Evolutionary conservation across 1,140 invertebrate genomes (phyloP), one percentile per base, ranked within the genome.

Genomic region (Odontomachus brunneus): DNA sequence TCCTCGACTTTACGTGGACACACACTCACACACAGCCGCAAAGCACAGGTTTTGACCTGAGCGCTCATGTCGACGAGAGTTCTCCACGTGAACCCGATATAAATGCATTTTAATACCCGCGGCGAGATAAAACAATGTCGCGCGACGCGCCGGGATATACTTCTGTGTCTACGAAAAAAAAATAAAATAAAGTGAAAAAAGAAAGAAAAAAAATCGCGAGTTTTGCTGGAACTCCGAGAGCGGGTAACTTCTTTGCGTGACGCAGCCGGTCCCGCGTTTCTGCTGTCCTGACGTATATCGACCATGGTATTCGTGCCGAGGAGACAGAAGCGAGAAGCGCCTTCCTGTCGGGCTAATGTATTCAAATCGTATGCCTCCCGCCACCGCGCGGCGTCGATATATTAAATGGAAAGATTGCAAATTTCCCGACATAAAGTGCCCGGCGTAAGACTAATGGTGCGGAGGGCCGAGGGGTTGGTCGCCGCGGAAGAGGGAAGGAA

Each of bases 401-500:
- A 94, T 94, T 94, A 94, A 94, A 94, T 94, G 92, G 91, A 93
- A 93, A 94, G 93, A 94, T 94, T 93, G 93, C 93, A 93, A 93
- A 94, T 94, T 93, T 94, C 92, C 92, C 90, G 91, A 93, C 93
- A 93, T 94, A 93, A 94, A 94, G 92, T 93, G 92, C 92, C 91
- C 85, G 89, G 90, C 92, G 89, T 90, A 92, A 92, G 92, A 92
- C 91, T 93, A 94, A 94, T 94, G 93, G 92, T 86, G 89, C 86
- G 88, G 71, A 89, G 91, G 89, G 80, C 87, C 83, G 53, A 67
- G 62, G 60, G 83, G 72, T 33, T 62, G 67, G 17, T 49, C 80
- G 60, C 51, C 65, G 72, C 81, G 84, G 67, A 66, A 78, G 81
- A 51, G 66, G 33, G 74, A 80, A 69, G 75, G 4, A 44, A 44